These are phyloP conservation scores for Sinhomidia bicolor DNA, from an alignment of 2,888 invertebrate genomes.

Conservation along the genomic window DNA sequence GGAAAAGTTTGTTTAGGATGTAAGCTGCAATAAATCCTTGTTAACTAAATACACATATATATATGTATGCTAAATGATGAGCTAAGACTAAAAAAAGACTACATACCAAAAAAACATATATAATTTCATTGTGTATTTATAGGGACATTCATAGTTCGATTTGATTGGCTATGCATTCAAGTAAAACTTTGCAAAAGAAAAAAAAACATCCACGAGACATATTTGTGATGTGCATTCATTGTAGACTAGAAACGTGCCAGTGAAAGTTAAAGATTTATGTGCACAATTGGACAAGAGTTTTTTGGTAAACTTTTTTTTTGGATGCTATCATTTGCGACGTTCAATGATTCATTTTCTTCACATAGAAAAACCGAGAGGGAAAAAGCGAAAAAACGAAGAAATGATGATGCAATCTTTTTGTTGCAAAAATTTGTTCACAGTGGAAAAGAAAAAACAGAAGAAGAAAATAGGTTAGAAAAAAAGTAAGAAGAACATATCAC, in stretches of 20 bases:
- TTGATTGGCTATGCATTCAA: no score
- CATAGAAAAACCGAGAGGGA: slow-evolving; percentile 23
- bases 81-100: neutral
- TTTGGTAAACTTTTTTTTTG: slow-evolving; percentile 8
- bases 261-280: slow-evolving; percentile 64
- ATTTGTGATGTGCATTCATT: neutral
- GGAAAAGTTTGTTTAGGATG: neutral
- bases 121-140: no score
- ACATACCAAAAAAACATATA: no score
- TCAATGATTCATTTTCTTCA: slow-evolving; percentile 44
- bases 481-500: neutral
- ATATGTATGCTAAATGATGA: neutral
- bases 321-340: slow-evolving; percentile 35
- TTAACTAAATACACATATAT: neutral
- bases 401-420: slow-evolving; percentile 24
- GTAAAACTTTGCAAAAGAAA: neutral
- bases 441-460: neutral
- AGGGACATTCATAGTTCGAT: no score
- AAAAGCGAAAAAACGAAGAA: neutral
- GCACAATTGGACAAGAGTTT: slow-evolving; percentile 29
- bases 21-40: neutral
- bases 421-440: slow-evolving; percentile 10
- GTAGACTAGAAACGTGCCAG: slow-evolving; percentile 8
- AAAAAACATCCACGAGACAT: neutral
- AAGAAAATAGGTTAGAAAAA: neutral